phyloP scores from a whole-genome alignment of 2,113 vertebrate genomes.

The Syngnathus typhle region DNA sequence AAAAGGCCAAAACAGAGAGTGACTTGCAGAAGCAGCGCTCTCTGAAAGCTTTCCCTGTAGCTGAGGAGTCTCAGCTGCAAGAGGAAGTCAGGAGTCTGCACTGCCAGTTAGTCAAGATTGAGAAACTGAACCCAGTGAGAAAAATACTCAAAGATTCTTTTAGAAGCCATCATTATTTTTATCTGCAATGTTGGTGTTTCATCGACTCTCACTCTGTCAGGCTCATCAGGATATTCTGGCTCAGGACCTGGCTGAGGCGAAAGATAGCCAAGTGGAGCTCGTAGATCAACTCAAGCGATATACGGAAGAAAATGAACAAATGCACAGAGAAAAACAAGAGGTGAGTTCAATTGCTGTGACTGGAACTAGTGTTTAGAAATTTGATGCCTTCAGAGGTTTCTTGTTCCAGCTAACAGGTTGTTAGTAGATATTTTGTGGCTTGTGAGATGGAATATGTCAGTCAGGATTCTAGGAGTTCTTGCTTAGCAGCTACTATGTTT shows the following conservation, averaged over 20 bases:
- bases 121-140: constrained; percentile 73
- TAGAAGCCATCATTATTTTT: not conserved
- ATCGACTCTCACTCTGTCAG: constrained; percentile 19
- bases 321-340: constrained; percentile 65
- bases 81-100: constrained; percentile 70
- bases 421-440: not conserved
- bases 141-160: not conserved
- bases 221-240: constrained; percentile 75
- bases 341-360: constrained; percentile 36
- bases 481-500: not conserved
- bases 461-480: not conserved
- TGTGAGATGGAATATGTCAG: not conserved
- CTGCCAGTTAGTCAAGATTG: constrained; percentile 59
- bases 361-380: not conserved
- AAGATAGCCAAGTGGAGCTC: constrained; percentile 71
- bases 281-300: constrained; percentile 68
- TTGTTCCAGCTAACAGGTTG: not conserved
- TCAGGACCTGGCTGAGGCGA: constrained; percentile 74
- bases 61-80: constrained; percentile 56
- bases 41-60: constrained; percentile 17
- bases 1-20: constrained; percentile 58
- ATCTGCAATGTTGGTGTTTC: not conserved
- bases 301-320: constrained; percentile 61
- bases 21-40: constrained; percentile 68
- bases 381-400: not conserved